Percentiles rank a stretch among this genome's conserved stretches.
Evolutionary conservation across 2,888 invertebrate species (phyloP).

Genomic region (Dendrolimus pini): DNA sequence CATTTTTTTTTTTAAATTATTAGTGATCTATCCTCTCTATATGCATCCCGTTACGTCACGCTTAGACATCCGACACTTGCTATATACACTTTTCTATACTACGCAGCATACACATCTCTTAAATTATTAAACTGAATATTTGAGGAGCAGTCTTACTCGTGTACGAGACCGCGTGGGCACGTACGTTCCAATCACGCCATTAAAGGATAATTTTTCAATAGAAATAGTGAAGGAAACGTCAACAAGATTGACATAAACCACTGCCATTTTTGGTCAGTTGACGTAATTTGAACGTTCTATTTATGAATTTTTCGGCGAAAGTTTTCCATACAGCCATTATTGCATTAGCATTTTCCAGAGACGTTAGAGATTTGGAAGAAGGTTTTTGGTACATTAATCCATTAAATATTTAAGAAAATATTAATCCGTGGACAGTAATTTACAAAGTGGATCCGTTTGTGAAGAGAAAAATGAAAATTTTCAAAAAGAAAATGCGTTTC

Average conservation of each 20-base stretch:
- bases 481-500: conserved; percentile 68
- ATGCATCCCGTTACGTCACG: conserved; percentile 30
- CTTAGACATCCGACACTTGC: conserved; percentile 41
- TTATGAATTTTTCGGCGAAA: conserved; percentile 53
- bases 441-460: conserved; percentile 62
- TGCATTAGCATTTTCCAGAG: background rate
- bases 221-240: conserved; percentile 59
- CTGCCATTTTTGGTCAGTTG: conserved; percentile 41
- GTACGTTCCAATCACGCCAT: conserved; percentile 54
- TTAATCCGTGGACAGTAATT: conserved; percentile 1
- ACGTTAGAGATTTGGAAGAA: background rate
- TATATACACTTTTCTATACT: conserved; percentile 17
- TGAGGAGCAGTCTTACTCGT: conserved; percentile 50
- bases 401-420: conserved; percentile 28
- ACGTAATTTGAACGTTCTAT: conserved; percentile 39
- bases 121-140: conserved; percentile 69
- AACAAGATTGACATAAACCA: conserved; percentile 27
- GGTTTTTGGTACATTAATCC: conserved; percentile 27
- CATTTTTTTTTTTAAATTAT: too few species aligned
- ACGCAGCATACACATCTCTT: conserved; percentile 44
- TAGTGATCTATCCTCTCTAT: conserved; percentile 25
- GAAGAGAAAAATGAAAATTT: conserved; percentile 70
- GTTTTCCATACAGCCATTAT: conserved; percentile 13
- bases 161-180: conserved; percentile 59
- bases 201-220: conserved; percentile 70